Percentiles rank a stretch among this genome's conserved stretches.
Conservation (phyloP, 2,888 invertebrate genomes). For the Tineola bisselliella region DNA sequence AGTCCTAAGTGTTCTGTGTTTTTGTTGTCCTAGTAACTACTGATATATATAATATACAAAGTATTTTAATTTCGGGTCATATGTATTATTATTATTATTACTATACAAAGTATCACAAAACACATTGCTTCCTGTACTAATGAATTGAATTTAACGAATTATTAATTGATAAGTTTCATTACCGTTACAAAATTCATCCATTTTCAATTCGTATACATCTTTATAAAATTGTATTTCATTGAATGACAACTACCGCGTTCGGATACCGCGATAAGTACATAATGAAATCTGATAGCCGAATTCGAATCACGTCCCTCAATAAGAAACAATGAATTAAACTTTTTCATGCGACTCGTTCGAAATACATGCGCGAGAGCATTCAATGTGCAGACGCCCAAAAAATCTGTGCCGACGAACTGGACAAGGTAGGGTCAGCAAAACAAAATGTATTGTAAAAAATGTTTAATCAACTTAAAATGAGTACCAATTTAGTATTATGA, state of each 20-base stretch:
- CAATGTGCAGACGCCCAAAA: slow-evolving; percentile 5
- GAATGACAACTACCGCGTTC: slow-evolving; percentile 11
- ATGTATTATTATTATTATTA: no score
- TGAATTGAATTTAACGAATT: no score
- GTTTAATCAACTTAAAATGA: no score
- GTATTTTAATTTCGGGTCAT: no score
- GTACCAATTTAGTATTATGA: no score
- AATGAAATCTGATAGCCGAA: slow-evolving; percentile 17
- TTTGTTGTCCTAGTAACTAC: no score
- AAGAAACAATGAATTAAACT: slow-evolving; percentile 13
- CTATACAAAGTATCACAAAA: no score
- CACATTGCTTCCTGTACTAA: no score
- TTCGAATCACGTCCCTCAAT: slow-evolving; percentile 13
- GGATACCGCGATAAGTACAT: slow-evolving; percentile 16
- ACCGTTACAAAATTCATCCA: not conserved
- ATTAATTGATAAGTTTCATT: not conserved
- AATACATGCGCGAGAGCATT: slow-evolving; percentile 9
- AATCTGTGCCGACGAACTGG: slow-evolving; percentile 15
- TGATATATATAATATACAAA: no score
- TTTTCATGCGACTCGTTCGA: not conserved
- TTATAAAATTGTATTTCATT: slow-evolving; percentile 4
- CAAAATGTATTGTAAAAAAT: not conserved
- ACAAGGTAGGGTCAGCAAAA: slow-evolving; percentile 16
- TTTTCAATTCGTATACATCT: slow-evolving; percentile 1
- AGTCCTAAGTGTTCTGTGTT: no score